Percentiles rank a stretch among this genome's conserved stretches.
These are phyloP conservation scores for Cryptocephalus moraei DNA, from an alignment of 2,888 invertebrate genomes.

Conservation along the genomic window DNA sequence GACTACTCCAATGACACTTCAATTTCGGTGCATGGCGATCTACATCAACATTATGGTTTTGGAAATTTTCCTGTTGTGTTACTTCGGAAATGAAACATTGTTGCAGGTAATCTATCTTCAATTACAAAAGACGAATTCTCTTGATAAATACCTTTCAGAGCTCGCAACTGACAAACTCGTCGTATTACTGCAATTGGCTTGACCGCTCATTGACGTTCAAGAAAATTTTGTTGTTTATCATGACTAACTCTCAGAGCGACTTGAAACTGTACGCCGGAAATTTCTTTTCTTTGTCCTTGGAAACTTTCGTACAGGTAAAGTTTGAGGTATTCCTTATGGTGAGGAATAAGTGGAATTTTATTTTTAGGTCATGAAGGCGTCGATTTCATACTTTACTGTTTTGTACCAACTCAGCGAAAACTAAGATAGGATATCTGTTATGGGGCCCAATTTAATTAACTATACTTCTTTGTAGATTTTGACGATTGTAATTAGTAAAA, in stretches of 20 bases:
- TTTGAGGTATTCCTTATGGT: no score
- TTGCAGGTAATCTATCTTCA: neutral
- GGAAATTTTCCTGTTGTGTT: conserved; percentile 3
- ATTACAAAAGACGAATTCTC: neutral
- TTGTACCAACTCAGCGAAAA: neutral
- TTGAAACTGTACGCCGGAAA: conserved; percentile 2
- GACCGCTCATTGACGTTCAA: neutral
- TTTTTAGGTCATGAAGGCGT: conserved; percentile 1
- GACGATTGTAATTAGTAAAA: no score
- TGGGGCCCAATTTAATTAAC: no score
- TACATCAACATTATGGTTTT: neutral
- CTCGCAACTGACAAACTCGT: neutral
- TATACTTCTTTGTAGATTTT: no score
- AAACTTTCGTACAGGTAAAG: conserved; percentile 1
- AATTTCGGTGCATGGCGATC: neutral
- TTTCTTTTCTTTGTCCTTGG: conserved; percentile 1
- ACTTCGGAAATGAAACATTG: conserved; percentile 2
- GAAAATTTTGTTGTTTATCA: conserved; percentile 1
- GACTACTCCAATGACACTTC: no score
- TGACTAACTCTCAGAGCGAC: conserved; percentile 1
- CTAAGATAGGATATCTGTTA: neutral
- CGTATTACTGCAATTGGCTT: conserved; percentile 1
- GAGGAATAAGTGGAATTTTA: neutral
- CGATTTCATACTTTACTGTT: conserved; percentile 1
- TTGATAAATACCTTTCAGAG: neutral